Percentiles rank a stretch among this genome's conserved stretches.
Conservation (phyloP, 1,140 invertebrate genomes). For the Mamestra configurata region DNA sequence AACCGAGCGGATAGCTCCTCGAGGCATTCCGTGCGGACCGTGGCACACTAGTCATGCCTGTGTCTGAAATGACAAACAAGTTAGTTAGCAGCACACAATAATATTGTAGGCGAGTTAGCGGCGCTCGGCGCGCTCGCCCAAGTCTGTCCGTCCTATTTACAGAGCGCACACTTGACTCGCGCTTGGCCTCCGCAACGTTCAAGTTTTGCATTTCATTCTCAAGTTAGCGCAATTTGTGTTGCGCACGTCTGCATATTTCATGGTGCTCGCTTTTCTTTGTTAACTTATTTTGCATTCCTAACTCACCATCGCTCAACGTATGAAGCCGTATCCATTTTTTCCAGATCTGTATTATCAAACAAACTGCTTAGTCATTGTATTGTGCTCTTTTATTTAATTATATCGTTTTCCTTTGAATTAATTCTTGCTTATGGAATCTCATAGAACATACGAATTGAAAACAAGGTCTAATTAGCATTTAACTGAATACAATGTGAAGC, state of each 20-base stretch:
- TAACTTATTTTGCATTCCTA: conserved; percentile 59
- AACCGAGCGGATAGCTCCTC: conserved; percentile 45
- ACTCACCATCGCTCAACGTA: conserved; percentile 35
- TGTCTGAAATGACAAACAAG: conserved; percentile 68
- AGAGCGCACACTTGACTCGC: conserved; percentile 68
- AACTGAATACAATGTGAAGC: conserved; percentile 10
- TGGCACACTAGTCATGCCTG: conserved; percentile 42
- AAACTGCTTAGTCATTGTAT: not conserved
- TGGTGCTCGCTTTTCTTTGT: conserved; percentile 57
- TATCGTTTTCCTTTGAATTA: not conserved
- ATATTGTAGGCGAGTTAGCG: conserved; percentile 70
- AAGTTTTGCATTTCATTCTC: conserved; percentile 72
- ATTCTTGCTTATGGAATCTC: not conserved
- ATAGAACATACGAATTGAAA: conserved; percentile 20
- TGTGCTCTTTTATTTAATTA: not conserved
- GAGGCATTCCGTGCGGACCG: conserved; percentile 45
- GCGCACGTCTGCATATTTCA: conserved; percentile 68
- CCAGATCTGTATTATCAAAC: not conserved
- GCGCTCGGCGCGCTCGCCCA: conserved; percentile 47
- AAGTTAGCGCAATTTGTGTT: conserved; percentile 73
- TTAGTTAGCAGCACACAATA: conserved; percentile 71
- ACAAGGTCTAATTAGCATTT: conserved; percentile 21
- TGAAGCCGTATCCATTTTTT: conserved; percentile 20
- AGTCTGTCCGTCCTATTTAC: conserved; percentile 68
- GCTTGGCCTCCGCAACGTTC: conserved; percentile 66